These are phyloP conservation scores for Bombylius discolor DNA, from an alignment of 2,888 invertebrate species.

Conservation along the genomic window DNA sequence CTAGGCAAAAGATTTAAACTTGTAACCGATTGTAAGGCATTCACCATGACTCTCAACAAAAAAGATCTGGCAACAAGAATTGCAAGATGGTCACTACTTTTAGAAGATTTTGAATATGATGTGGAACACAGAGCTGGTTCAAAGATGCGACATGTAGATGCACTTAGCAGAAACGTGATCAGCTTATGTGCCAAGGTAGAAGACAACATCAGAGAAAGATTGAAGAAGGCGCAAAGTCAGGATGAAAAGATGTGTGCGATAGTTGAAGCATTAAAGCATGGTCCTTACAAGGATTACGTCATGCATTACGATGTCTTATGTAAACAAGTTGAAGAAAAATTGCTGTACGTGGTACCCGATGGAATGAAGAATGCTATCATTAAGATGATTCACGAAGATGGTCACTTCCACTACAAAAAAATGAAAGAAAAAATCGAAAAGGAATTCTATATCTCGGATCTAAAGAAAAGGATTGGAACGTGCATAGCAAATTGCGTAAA, in stretches of 20 bases:
- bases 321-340: background rate
- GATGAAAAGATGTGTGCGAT: conserved; percentile 6
- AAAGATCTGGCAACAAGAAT: conserved; percentile 13
- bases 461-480: background rate
- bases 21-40: conserved; percentile 14
- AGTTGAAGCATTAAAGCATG: background rate
- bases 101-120: conserved; percentile 16
- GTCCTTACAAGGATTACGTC: background rate
- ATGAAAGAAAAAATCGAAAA: conserved; percentile 1
- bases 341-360: conserved; percentile 8
- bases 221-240: conserved; percentile 1
- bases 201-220: conserved; percentile 2
- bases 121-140: conserved; percentile 16
- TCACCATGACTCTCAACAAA: conserved; percentile 12
- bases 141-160: conserved; percentile 17
- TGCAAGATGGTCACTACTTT: conserved; percentile 13
- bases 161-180: conserved; percentile 14
- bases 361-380: background rate
- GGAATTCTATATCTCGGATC: background rate
- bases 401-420: conserved; percentile 1
- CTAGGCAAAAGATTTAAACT: conserved; percentile 14
- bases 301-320: background rate
- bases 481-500: conserved; percentile 1
- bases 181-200: conserved; percentile 1
- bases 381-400: background rate